Evolutionary conservation across 2,113 vertebrate species (phyloP).

Genomic region (Cryptomyrus ogoouensis): DNA sequence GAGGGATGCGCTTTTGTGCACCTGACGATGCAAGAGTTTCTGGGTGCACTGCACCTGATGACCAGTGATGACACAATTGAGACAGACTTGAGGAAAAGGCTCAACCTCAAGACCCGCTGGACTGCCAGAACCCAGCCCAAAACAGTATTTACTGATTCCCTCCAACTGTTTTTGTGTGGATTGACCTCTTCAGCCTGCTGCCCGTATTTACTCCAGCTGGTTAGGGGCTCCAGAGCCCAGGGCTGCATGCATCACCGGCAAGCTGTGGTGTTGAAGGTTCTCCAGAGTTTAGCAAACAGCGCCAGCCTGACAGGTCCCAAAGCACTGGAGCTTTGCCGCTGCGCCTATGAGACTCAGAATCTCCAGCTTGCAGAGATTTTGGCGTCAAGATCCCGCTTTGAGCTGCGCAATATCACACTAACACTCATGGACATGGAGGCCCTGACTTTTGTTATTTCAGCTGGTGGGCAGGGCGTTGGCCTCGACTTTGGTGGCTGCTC

Average conservation of each 20-base stretch:
- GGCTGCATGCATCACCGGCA: constrained; percentile 62
- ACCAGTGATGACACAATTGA: constrained; percentile 55
- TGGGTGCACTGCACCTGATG: constrained; percentile 77
- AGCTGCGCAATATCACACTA: constrained; percentile 75
- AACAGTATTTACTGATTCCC: constrained; percentile 62
- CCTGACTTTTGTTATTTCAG: constrained; percentile 66
- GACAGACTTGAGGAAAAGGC: constrained; percentile 52
- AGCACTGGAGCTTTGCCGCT: constrained; percentile 75
- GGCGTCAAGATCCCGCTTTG: constrained; percentile 54
- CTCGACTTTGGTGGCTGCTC: constrained; percentile 77
- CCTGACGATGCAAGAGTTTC: constrained; percentile 81
- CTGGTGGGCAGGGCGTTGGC: constrained; percentile 41
- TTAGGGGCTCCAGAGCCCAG: constrained; percentile 28
- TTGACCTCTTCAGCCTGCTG: constrained; percentile 63
- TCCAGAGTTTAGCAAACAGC: constrained; percentile 57
- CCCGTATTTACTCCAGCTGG: constrained; percentile 55
- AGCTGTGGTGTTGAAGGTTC: constrained; percentile 48
- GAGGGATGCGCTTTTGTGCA: constrained; percentile 72
- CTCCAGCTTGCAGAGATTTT: constrained; percentile 49
- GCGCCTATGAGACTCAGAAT: constrained; percentile 71
- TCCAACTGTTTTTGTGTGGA: constrained; percentile 75
- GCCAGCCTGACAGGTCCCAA: constrained; percentile 75
- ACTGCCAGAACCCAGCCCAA: constrained; percentile 62
- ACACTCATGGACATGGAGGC: constrained; percentile 65
- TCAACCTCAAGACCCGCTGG: constrained; percentile 79